These are phyloP conservation scores for Mormyrus proboscirostris DNA, from an alignment of 2,797 vertebrate genomes.

Conservation along the genomic window DNA sequence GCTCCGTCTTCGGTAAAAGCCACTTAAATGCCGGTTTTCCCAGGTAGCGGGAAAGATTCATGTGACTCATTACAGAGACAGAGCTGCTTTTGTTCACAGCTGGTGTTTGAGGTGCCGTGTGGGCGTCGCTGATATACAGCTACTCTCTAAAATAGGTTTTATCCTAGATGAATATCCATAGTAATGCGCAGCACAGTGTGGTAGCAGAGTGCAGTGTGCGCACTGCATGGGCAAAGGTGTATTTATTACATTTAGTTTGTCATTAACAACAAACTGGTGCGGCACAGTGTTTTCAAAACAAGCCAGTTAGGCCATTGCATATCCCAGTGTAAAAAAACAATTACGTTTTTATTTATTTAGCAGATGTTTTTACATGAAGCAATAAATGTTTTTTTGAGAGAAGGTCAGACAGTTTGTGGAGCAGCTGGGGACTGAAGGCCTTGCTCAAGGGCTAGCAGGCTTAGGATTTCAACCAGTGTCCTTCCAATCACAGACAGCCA, in stretches of 20 bases:
- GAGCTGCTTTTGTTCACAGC: neutral
- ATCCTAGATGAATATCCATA: neutral
- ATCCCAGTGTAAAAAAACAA: neutral
- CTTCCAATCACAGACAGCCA: neutral
- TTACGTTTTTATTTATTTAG: neutral
- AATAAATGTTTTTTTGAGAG: neutral
- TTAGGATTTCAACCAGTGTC: neutral
- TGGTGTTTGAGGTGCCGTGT: neutral
- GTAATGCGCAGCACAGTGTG: neutral
- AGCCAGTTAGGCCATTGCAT: neutral
- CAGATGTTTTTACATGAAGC: neutral
- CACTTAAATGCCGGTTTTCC: neutral
- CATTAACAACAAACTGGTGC: neutral
- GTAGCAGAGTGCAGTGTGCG: neutral
- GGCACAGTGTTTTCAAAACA: neutral
- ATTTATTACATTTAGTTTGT: neutral
- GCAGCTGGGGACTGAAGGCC: neutral
- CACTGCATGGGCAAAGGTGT: neutral
- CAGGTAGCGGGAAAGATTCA: neutral
- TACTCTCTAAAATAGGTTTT: neutral
- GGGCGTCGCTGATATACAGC: neutral
- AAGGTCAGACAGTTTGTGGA: neutral
- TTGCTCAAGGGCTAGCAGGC: neutral
- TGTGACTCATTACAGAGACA: constrained; percentile 5
- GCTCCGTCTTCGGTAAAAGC: neutral